Evolutionary conservation across 2,797 vertebrate species (phyloP).

Genomic region (Myoxocephalus aenaeus): DNA sequence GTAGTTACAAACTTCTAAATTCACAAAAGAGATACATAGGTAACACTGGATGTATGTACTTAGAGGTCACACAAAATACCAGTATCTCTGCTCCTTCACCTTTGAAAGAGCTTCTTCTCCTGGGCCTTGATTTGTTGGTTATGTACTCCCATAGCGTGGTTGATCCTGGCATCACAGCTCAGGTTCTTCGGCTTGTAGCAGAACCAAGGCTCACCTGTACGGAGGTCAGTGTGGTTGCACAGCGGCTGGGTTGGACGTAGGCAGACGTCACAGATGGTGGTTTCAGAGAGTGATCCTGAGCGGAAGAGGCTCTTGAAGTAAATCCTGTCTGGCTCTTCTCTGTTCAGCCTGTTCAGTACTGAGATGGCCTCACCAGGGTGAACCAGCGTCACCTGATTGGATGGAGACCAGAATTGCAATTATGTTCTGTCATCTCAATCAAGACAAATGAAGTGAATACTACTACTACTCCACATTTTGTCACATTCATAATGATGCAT

Average conservation of each 20-base stretch:
- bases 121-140: slow-evolving; percentile 82
- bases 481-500: too few species aligned
- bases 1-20: neutral
- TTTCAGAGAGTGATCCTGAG: slow-evolving; percentile 86
- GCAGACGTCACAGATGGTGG: slow-evolving; percentile 89
- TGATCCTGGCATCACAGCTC: slow-evolving; percentile 87
- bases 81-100: slow-evolving; percentile 62
- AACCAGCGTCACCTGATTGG: slow-evolving; percentile 84
- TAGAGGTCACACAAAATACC: neutral
- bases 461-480: neutral
- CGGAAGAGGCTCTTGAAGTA: slow-evolving; percentile 90
- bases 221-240: slow-evolving; percentile 91
- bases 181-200: slow-evolving; percentile 91
- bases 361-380: slow-evolving; percentile 91
- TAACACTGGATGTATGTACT: neutral
- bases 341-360: slow-evolving; percentile 85
- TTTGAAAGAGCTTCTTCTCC: slow-evolving; percentile 89
- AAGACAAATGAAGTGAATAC: too few species aligned
- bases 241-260: slow-evolving; percentile 81
- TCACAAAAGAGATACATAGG: neutral
- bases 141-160: slow-evolving; percentile 87
- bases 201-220: slow-evolving; percentile 93
- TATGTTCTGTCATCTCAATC: neutral
- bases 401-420: neutral
- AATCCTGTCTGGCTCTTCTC: slow-evolving; percentile 88